A percentile compares a stretch with the other conserved stretches of the same genome.
Conservation (phyloP, 35 echinoderm and acorn worm species). For the Ophioderma brevispina region DNA sequence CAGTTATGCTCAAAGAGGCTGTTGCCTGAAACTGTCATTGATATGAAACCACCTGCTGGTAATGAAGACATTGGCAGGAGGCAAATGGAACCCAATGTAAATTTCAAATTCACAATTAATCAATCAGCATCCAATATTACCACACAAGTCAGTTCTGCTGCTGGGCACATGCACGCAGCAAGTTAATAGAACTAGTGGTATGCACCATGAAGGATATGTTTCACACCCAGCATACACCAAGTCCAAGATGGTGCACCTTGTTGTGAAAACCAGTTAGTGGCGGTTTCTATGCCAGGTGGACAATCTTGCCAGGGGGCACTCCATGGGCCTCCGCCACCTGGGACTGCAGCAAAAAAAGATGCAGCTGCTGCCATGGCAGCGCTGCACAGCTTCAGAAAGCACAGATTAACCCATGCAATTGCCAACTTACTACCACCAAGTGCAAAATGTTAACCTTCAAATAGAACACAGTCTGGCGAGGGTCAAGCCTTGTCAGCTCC, state of each 20-base stretch:
- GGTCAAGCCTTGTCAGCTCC: too few relatives aligned
- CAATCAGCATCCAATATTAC: background rate
- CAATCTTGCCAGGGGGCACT: background rate
- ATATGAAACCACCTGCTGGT: background rate
- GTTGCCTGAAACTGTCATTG: background rate
- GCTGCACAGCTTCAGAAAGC: background rate
- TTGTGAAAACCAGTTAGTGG: background rate
- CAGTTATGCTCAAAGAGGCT: background rate
- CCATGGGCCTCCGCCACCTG: background rate
- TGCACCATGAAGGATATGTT: background rate
- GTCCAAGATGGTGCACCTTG: background rate
- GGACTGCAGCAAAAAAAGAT: conserved; percentile 5
- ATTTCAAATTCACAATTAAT: background rate
- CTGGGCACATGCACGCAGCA: background rate
- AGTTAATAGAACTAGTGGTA: background rate
- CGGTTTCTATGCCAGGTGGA: background rate
- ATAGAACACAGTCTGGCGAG: background rate
- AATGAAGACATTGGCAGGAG: too few relatives aligned
- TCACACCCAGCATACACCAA: background rate
- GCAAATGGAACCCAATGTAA: background rate
- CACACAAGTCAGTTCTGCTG: too few relatives aligned
- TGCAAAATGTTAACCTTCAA: background rate
- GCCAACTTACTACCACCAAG: background rate
- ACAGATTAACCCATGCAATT: background rate
- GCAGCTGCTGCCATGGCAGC: background rate